Evolutionary conservation across 2,113 vertebrate species (phyloP), one percentile per base, ranked within the genome.

Genomic region (Crotalus tigris): DNA sequence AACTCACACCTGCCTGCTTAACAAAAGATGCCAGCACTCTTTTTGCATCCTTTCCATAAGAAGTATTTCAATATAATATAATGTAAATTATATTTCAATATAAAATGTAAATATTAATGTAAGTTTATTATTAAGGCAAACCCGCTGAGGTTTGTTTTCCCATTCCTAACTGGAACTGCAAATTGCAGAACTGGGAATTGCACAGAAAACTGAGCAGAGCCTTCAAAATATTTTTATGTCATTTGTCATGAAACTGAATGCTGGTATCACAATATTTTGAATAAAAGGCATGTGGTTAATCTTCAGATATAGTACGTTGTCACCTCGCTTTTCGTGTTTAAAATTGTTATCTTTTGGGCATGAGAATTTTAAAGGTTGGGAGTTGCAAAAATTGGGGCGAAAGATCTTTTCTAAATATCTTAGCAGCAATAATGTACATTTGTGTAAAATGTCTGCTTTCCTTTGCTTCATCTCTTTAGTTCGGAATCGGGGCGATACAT

Each of bases 311-410:
- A 33, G 33, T 33, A 69, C 96, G 97, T 97, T 92, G 96, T 96
- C 97, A 97, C 96, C 97, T 96, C 97, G 93, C 96, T 96, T 97
- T 97, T 98, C 97, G 97, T 97, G 97, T 94, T 96, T 92, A 57
- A 97, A 93, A 97, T 95, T 95, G 33, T 96, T 96, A 96, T 55
- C 0, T 93, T 97, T 97, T 97, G 97, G 97, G 97, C 97, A 98
- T 97, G 98, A 98, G 98, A 96, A 95, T 97, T 96, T 94, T 94
- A 89, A 97, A 93, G 92, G 94, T 64, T 53, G 69, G 97, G 96
- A 97, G 93, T 93, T 96, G 89, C 92, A 97, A 96, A 96, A 75
- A 95, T 95, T 93, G 51, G 92, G 91, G 92, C 90, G 94, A 44
- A 91, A 92, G 92, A 92, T 94, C 10, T 39, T 58, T 49, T 26